Base-by-base conservation (phyloP, 2,113 vertebrate genomes). In the Heptranchias perlo region DNA sequence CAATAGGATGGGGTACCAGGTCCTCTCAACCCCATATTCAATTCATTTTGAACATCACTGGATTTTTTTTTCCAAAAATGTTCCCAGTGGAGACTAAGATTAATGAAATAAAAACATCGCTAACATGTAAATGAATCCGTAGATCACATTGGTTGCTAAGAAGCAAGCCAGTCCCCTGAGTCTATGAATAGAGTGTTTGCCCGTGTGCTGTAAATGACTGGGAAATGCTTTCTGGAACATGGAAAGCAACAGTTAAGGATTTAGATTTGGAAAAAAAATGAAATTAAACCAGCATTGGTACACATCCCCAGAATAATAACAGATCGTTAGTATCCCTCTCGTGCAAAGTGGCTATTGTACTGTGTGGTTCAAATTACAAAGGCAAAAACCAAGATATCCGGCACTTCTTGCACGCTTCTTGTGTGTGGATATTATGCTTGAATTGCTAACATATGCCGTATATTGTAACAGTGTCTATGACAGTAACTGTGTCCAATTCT, bases 101-200 rank as follows among this genome's bases (percentile, higher is more conserved):
- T 64, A 67, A 96, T 52, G 67, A 96, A 96, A 69, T 62, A 58
- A 96, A 35, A 97, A 96, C 96, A 96, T 64, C 96, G 13, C 96
- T 92, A 94, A 96, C 96, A 96, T 96, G 96, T 96, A 96, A 96
- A 61, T 94, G 96, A 96, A 96, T 97, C 96, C 86, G 96, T 76
- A 82, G 96, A 96, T 96, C 84, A 95, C 61, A 76, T 89, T 91
- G 95, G 96, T 96, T 97, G 96, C 96, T 96, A 96, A 96, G 96
- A 87, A 96, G 95, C 96, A 96, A 86, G n/a, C 96, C 25, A 44
- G 64, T 54, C 96, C 96, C 61, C 31, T 76, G 96, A 96, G 89
- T 91, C 96, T 96, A 96, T 96, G 96, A 96, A 92, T 84, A 94
- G 94, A 96, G 78, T 35, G 47, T 58, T 92, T 92, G 54, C 54